Evolutionary conservation across 2,113 vertebrate genomes (phyloP).

Genomic region (Cyphomyrus discorhynchus): DNA sequence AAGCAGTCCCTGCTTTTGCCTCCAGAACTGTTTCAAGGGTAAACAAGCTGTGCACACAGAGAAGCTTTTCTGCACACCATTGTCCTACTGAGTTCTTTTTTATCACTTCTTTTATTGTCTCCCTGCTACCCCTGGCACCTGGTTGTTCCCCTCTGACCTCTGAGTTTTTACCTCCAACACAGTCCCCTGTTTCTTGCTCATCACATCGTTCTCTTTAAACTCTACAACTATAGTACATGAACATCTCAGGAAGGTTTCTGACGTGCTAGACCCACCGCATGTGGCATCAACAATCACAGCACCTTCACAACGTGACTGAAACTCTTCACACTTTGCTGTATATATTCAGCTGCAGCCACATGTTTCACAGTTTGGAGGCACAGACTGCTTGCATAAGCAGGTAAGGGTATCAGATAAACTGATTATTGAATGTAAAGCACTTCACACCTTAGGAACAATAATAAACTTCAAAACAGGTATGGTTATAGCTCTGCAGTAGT

Average conservation of each 20-base stretch:
- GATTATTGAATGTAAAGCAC: too few relatives aligned
- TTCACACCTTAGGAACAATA: too few relatives aligned
- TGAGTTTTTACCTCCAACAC: neutral
- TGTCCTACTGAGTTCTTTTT: neutral
- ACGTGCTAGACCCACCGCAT: neutral
- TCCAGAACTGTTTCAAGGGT: neutral
- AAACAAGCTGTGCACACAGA: neutral
- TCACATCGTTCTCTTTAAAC: neutral
- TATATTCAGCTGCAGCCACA: neutral
- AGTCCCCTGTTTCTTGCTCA: neutral
- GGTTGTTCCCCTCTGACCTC: neutral
- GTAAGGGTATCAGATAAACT: neutral
- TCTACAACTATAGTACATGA: too few relatives aligned
- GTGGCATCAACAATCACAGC: neutral
- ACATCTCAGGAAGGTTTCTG: neutral
- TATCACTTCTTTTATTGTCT: neutral
- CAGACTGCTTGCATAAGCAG: neutral
- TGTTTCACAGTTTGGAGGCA: neutral
- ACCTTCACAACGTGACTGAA: neutral
- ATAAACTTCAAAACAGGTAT: neutral
- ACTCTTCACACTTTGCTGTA: neutral
- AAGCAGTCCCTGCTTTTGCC: neutral
- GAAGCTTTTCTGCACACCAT: neutral
- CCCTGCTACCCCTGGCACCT: neutral
- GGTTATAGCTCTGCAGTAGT: neutral